Percentiles rank a stretch among this genome's conserved stretches.
These are phyloP conservation scores for Hormiphora californensis DNA, from an alignment of 37 sponge, comb jelly and placozoan genomes.

Conservation along the genomic window DNA sequence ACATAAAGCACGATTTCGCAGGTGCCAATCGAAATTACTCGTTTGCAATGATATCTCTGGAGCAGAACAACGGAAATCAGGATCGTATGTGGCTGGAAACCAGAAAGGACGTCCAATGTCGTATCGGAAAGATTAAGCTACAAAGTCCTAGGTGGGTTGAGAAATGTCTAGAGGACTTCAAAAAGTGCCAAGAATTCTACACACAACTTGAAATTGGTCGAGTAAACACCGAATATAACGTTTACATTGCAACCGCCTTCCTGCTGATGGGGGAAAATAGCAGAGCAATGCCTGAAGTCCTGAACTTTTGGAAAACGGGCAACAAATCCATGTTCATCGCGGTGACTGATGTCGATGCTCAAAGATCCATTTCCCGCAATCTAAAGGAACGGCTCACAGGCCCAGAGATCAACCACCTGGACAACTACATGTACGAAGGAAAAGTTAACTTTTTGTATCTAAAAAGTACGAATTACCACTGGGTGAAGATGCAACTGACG, in stretches of 20 bases:
- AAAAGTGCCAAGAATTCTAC: slow-evolving; percentile 25
- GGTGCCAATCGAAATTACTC: too few species aligned
- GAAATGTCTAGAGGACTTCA: not conserved
- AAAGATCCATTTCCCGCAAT: not conserved
- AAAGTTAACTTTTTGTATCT: slow-evolving; percentile 36
- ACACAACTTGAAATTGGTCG: not conserved
- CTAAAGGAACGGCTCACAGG: slow-evolving; percentile 16
- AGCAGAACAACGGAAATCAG: too few species aligned
- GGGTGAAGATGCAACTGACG: slow-evolving; percentile 8
- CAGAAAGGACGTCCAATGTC: too few species aligned
- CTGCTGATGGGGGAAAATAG: slow-evolving; percentile 15
- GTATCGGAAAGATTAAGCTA: too few species aligned
- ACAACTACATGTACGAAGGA: slow-evolving; percentile 29
- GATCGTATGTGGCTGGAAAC: too few species aligned
- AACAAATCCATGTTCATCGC: slow-evolving; percentile 34
- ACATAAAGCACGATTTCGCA: too few species aligned
- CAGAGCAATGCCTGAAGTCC: slow-evolving; percentile 17
- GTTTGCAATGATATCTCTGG: too few species aligned
- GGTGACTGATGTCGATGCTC: slow-evolving; percentile 26
- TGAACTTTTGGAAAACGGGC: not conserved
- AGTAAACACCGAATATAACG: not conserved
- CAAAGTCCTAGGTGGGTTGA: too few species aligned
- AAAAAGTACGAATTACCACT: slow-evolving; percentile 4
- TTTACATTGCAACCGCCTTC: not conserved
- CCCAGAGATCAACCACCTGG: slow-evolving; percentile 5